Base-by-base conservation (phyloP, 2,113 vertebrate genomes). In the Etheostoma spectabile region DNA sequence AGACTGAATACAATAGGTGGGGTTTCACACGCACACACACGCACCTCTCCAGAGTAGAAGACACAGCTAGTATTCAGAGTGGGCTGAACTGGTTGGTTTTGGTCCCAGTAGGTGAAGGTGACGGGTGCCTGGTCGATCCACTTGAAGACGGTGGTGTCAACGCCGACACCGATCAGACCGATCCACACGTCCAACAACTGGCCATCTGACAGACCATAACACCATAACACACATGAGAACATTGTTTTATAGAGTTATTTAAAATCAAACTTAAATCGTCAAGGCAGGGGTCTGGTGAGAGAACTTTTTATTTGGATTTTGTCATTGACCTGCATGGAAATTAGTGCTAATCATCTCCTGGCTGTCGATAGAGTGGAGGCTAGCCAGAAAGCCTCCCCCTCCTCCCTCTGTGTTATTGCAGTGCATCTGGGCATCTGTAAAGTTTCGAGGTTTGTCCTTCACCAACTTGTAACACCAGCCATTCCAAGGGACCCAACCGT, bases 61-160 rank as follows among this genome's bases (percentile, higher is more conserved):
- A 99, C 97, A 1, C 98, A 99, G 94, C 94, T 71, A 94, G 89
- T 88, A 30, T 96, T 92, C 78, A 85, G 89, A 52, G 87, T 88
- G 77, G 96, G 74, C 80, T 94, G 93, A 3, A 68, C 6, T 0
- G 98, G 98, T 53, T 99, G 94, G 88, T 95, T 93, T 64, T 91
- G 89, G 85, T 91, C 94, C 98, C 98, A 99, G 22, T 96, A 97
- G 0, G 97, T 98, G 79, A 98, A 97, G 46, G 91, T 93, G 38
- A 97, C 94, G 8, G 94, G 85, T 0, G 93, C 90, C 7, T 8
- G 15, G 92, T 98, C 95, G 4, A 93, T 93, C 98, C 98, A 99
- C 24, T 91, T 94, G 87, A 97, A 98, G 66, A 96, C 65, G 1
- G 96, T 80, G 16, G 94, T 89, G 33, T 71, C 88, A 0, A 3